Evolutionary conservation across 1,140 invertebrate genomes (phyloP).

Genomic region (Tetramorium alpestre): DNA sequence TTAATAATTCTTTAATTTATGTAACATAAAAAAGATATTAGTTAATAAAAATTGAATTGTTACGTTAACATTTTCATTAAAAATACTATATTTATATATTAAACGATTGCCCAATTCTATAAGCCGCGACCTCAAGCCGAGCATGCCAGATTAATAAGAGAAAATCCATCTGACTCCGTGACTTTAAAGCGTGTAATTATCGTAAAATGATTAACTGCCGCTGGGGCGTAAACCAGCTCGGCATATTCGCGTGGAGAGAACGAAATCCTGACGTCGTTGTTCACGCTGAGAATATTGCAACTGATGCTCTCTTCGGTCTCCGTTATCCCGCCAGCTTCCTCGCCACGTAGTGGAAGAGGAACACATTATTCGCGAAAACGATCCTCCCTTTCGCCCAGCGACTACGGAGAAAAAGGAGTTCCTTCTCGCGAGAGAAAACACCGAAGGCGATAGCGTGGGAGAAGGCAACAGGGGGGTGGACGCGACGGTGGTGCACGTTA

Average conservation of each 20-base stretch:
- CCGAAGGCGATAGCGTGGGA: constrained; percentile 58
- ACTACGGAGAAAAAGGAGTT: constrained; percentile 66
- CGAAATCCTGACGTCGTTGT: constrained; percentile 63
- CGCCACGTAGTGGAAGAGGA: constrained; percentile 56
- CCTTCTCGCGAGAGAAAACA: constrained; percentile 62
- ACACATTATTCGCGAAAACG: constrained; percentile 73
- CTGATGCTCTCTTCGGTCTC: constrained; percentile 37
- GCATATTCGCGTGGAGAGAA: constrained; percentile 41
- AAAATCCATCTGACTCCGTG: constrained; percentile 6
- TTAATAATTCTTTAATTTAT: background rate
- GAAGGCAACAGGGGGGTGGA: constrained; percentile 66
- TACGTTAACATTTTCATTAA: background rate
- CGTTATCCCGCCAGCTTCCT: constrained; percentile 57
- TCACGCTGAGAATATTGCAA: constrained; percentile 64
- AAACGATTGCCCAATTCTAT: background rate
- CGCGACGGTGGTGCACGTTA: constrained; percentile 66
- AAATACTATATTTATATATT: background rate
- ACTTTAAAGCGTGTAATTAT: constrained; percentile 44
- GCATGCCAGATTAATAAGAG: constrained; percentile 19
- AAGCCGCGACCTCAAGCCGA: background rate
- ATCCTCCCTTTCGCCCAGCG: constrained; percentile 72
- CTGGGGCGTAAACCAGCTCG: constrained; percentile 29
- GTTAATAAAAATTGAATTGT: background rate
- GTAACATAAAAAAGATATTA: background rate
- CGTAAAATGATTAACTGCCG: constrained; percentile 54